Conservation (phyloP, 92 coral and sea anemone genomes). For the Palythoa grandiflora region DNA sequence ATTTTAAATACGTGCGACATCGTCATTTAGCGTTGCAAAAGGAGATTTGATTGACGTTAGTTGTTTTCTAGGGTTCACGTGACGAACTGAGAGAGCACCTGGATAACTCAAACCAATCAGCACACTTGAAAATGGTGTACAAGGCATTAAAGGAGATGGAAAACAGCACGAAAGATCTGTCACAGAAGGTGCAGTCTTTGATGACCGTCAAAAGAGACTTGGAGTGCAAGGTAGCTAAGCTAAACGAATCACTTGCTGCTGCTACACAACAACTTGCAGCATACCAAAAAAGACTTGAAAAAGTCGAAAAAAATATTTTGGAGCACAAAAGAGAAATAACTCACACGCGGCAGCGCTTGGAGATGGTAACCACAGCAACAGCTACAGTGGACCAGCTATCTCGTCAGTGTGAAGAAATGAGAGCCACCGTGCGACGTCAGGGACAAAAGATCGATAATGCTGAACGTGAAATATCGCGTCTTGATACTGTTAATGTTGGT, state of each 20-base stretch:
- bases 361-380: conserved; percentile 16
- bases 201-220: conserved; percentile 35
- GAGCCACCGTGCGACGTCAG: conserved; percentile 45
- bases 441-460: conserved; percentile 14
- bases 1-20: no score
- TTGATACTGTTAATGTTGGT: not conserved
- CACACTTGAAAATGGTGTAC: conserved; percentile 64
- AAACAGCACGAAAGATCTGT: conserved; percentile 17
- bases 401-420: conserved; percentile 48
- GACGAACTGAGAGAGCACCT: conserved; percentile 63
- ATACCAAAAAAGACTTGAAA: conserved; percentile 55
- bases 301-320: conserved; percentile 48
- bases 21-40: not conserved
- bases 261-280: conserved; percentile 49
- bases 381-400: conserved; percentile 42
- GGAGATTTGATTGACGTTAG: not conserved
- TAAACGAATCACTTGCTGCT: conserved; percentile 55
- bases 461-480: conserved; percentile 36
- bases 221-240: conserved; percentile 54
- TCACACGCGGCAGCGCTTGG: conserved; percentile 47
- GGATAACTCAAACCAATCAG: conserved; percentile 49
- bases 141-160: conserved; percentile 24
- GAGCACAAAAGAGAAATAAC: conserved; percentile 68
- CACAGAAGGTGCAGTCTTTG: conserved; percentile 24
- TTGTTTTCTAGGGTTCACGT: conserved; percentile 66